Percentiles rank a stretch among this genome's conserved stretches.
Evolutionary conservation across 2,888 invertebrate genomes (phyloP).

Genomic region (Caenorhabditis auriculariae): DNA sequence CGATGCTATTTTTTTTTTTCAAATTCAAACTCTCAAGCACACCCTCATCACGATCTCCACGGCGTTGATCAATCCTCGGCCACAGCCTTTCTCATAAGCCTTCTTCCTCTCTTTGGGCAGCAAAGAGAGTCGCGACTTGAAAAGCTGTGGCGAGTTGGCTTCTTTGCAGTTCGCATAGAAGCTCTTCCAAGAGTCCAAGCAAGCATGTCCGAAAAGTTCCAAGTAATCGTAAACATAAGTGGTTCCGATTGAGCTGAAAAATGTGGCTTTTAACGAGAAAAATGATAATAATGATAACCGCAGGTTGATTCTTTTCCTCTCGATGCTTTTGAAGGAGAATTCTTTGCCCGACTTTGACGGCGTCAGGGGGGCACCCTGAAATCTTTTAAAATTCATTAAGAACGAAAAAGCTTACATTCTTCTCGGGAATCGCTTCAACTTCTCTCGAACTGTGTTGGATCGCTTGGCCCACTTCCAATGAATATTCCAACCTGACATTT

Average conservation of each 20-base stretch:
- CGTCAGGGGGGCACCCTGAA: background rate
- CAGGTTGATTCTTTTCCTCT: constrained; percentile 27
- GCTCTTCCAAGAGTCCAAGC: constrained; percentile 62
- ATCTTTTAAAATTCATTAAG: no score
- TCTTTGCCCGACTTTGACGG: constrained; percentile 5
- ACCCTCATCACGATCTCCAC: constrained; percentile 49
- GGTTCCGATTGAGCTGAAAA: constrained; percentile 7
- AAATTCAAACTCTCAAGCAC: no score
- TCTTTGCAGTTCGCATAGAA: background rate
- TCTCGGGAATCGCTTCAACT: no score
- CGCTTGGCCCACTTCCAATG: constrained; percentile 29
- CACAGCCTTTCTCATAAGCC: constrained; percentile 26
- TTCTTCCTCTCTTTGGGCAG: constrained; percentile 17
- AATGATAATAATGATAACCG: background rate
- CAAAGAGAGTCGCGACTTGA: constrained; percentile 2
- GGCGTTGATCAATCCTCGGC: constrained; percentile 30
- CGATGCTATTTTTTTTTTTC: no score
- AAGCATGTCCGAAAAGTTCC: constrained; percentile 93
- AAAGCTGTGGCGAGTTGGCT: no score
- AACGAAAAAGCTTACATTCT: background rate
- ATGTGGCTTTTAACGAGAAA: background rate
- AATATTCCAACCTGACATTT: constrained; percentile 18
- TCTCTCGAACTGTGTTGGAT: constrained; percentile 27
- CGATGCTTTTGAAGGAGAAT: constrained; percentile 32
- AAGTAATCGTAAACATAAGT: constrained; percentile 88